These are phyloP conservation scores for Omphaloscelis lunosa DNA, from an alignment of 2,888 invertebrate species.

Conservation along the genomic window DNA sequence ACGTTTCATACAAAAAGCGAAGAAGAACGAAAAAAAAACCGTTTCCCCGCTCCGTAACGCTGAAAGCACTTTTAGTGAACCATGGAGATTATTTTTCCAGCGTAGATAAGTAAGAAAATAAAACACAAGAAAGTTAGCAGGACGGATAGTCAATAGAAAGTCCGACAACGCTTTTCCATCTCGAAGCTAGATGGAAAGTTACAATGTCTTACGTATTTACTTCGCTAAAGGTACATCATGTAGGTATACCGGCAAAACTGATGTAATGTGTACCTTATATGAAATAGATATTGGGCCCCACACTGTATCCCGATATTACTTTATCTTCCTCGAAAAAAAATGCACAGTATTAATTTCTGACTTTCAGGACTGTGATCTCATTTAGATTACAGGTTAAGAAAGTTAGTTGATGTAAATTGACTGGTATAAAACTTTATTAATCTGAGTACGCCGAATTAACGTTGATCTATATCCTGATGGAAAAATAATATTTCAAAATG, in stretches of 20 bases:
- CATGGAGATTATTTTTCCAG: constrained; percentile 61
- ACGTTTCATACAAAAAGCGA: constrained; percentile 37
- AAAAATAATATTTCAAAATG: background rate
- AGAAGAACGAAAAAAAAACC: constrained; percentile 18
- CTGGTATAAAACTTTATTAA: background rate
- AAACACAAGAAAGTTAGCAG: constrained; percentile 63
- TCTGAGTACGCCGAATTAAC: background rate
- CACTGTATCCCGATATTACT: background rate
- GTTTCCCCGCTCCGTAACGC: constrained; percentile 47
- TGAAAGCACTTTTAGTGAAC: constrained; percentile 60
- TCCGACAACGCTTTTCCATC: constrained; percentile 68
- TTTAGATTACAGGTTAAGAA: background rate
- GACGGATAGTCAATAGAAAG: constrained; percentile 67
- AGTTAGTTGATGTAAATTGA: background rate
- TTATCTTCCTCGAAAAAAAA: background rate
- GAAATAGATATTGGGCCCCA: background rate
- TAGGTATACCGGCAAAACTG: background rate
- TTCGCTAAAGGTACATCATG: constrained; percentile 16
- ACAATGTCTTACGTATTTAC: constrained; percentile 28
- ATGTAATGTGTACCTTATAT: background rate
- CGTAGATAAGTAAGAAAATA: constrained; percentile 61
- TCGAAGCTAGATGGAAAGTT: constrained; percentile 61
- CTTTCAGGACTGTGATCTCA: background rate
- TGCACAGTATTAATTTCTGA: background rate
- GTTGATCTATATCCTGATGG: background rate